Evolutionary conservation across 2,888 invertebrate genomes (phyloP).

Genomic region (Dicyrtomina minuta): DNA sequence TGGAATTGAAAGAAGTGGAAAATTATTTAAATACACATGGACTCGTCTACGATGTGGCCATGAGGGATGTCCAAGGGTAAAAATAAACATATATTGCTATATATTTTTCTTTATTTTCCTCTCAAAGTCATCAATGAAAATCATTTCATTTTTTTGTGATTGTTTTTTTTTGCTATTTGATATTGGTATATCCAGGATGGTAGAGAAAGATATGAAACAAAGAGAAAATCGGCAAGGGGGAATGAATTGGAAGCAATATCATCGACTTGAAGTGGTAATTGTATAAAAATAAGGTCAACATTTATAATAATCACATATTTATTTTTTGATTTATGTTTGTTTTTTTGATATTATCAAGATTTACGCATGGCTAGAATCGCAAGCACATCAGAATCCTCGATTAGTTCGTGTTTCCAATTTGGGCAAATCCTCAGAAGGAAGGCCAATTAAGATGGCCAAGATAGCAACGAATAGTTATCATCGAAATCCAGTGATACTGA

Average conservation of each 20-base stretch:
- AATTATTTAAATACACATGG: constrained; percentile 40
- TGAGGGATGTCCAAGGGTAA: constrained; percentile 49
- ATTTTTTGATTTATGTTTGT: background rate
- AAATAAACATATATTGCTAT: background rate
- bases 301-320: too few relatives aligned
- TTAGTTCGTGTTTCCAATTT: constrained; percentile 53
- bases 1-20: constrained; percentile 37
- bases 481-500: constrained; percentile 59
- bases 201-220: constrained; percentile 42
- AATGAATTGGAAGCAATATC: constrained; percentile 51
- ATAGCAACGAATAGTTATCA: constrained; percentile 55
- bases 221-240: constrained; percentile 41
- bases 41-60: constrained; percentile 43
- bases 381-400: constrained; percentile 51
- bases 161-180: too few relatives aligned
- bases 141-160: too few relatives aligned
- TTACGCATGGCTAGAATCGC: constrained; percentile 53
- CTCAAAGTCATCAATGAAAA: too few relatives aligned
- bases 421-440: constrained; percentile 54
- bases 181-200: constrained; percentile 36
- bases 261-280: constrained; percentile 43
- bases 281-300: background rate
- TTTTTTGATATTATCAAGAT: constrained; percentile 36
- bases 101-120: too few relatives aligned
- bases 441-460: constrained; percentile 56